These are phyloP conservation scores for Chelonus insularis DNA, from an alignment of 1,140 invertebrate genomes.

Conservation along the genomic window DNA sequence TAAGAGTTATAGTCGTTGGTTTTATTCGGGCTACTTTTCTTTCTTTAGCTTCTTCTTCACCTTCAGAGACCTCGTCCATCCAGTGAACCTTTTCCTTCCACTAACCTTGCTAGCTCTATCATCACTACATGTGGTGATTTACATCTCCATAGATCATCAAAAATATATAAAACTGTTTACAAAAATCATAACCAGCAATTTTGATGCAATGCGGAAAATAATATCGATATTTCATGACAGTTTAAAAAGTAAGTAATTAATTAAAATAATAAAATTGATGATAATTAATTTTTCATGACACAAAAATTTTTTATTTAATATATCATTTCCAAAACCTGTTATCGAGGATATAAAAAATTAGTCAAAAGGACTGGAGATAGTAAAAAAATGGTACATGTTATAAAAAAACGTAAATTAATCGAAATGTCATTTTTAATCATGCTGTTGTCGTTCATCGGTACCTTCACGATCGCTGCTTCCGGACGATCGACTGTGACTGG, in stretches of 20 bases:
- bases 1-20: slow-evolving; percentile 40
- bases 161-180: too few species aligned
- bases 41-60: neutral
- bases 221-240: too few species aligned
- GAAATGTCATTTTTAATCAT: slow-evolving; percentile 21
- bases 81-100: slow-evolving; percentile 3
- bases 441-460: slow-evolving; percentile 22
- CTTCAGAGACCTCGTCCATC: neutral
- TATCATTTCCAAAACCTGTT: too few species aligned
- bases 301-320: too few species aligned
- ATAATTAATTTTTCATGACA: too few species aligned
- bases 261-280: too few species aligned
- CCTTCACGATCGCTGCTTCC: slow-evolving; percentile 37
- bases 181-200: too few species aligned
- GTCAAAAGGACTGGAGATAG: slow-evolving; percentile 4
- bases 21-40: slow-evolving; percentile 37
- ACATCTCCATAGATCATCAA: neutral
- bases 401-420: slow-evolving; percentile 10
- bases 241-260: too few species aligned
- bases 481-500: slow-evolving; percentile 38
- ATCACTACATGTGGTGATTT: neutral
- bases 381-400: slow-evolving; percentile 8
- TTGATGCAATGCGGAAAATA: too few species aligned
- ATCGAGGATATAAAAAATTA: slow-evolving; percentile 14
- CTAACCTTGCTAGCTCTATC: too few species aligned